These are phyloP conservation scores for Koerneria pararmatus DNA, from an alignment of 2,888 invertebrate genomes.

Conservation along the genomic window DNA sequence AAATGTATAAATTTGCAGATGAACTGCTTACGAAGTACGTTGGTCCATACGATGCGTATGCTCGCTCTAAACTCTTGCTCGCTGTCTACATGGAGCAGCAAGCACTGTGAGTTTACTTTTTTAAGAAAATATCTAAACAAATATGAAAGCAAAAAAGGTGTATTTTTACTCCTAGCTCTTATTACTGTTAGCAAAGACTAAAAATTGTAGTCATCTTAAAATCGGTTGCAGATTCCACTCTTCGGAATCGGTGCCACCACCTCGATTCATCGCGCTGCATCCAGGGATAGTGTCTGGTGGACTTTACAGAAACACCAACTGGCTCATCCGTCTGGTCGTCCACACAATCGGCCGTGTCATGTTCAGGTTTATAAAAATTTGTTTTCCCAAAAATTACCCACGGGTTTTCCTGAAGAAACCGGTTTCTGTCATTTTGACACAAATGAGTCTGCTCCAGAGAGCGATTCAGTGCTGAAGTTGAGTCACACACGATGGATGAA, in stretches of 20 bases:
- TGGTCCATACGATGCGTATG: conserved; percentile 43
- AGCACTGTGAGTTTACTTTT: conserved; percentile 12
- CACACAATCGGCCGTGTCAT: background rate
- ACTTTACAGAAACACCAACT: conserved; percentile 34
- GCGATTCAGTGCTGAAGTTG: too few species aligned
- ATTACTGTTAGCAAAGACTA: too few species aligned
- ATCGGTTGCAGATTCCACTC: too few species aligned
- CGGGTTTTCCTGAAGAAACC: too few species aligned
- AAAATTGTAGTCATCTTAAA: too few species aligned
- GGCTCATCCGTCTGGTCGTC: conserved; percentile 19
- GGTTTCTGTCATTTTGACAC: too few species aligned
- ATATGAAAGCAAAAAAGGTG: background rate
- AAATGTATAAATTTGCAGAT: conserved; percentile 21
- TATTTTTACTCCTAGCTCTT: too few species aligned
- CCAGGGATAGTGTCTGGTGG: conserved; percentile 34
- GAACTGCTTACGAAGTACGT: conserved; percentile 19
- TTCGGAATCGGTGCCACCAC: background rate
- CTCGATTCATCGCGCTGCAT: conserved; percentile 14
- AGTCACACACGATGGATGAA: too few species aligned
- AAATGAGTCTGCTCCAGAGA: too few species aligned
- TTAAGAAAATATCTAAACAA: background rate
- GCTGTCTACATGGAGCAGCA: conserved; percentile 32
- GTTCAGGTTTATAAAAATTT: too few species aligned
- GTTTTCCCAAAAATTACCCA: too few species aligned
- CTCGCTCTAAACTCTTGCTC: conserved; percentile 37